These are phyloP conservation scores for Cerceris ruficornis DNA, from an alignment of 2,888 invertebrate genomes.

Conservation along the genomic window DNA sequence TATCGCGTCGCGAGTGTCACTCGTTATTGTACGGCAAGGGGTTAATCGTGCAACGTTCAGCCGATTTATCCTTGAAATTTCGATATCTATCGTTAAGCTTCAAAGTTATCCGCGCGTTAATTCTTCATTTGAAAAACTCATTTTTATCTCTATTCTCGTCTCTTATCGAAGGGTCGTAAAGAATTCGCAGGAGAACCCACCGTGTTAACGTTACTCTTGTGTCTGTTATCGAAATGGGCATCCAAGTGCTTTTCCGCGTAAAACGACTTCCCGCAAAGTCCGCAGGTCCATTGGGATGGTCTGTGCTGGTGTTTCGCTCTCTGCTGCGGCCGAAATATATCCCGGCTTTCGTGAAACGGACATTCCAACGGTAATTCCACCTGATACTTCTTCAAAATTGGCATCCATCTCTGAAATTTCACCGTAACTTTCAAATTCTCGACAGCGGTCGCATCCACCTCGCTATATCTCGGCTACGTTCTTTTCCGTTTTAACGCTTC, in stretches of 20 bases:
- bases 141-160: too few relatives aligned
- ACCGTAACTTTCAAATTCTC: slow-evolving; percentile 17
- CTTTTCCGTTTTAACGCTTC: too few relatives aligned
- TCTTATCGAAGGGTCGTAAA: too few relatives aligned
- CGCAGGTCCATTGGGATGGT: slow-evolving; percentile 95
- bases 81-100: too few relatives aligned
- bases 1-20: too few relatives aligned
- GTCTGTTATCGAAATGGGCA: slow-evolving; percentile 94
- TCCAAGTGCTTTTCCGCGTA: slow-evolving; percentile 94
- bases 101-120: too few relatives aligned
- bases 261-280: slow-evolving; percentile 95
- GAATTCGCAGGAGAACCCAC: slow-evolving; percentile 79
- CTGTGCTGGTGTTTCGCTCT: slow-evolving; percentile 92
- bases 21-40: too few relatives aligned
- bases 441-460: too few relatives aligned
- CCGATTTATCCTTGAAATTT: too few relatives aligned
- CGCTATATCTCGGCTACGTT: too few relatives aligned
- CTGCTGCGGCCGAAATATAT: slow-evolving; percentile 94
- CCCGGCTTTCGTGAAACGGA: slow-evolving; percentile 93
- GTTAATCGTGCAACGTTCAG: too few relatives aligned
- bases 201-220: slow-evolving; percentile 92
- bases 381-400: slow-evolving; percentile 93
- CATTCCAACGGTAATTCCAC: slow-evolving; percentile 93
- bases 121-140: too few relatives aligned
- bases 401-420: slow-evolving; percentile 89